Conservation (phyloP, 2,888 invertebrate species). For the Harpalus rufipes region DNA sequence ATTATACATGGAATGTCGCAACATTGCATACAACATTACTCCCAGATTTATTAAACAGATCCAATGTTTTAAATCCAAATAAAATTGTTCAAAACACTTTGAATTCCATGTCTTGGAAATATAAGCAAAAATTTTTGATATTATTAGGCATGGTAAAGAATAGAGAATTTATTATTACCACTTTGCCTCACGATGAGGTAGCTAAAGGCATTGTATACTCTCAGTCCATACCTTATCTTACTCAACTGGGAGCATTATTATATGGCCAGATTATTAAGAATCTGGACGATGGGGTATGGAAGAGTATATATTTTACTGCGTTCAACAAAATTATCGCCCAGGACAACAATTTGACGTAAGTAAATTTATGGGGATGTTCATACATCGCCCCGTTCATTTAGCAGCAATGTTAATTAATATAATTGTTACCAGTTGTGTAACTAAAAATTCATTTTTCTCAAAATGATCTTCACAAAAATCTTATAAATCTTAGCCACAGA, state of each 20-base stretch:
- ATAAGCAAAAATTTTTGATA: constrained; percentile 45
- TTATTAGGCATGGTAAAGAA: constrained; percentile 10
- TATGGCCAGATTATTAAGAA: constrained; percentile 1
- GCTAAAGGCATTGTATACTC: constrained; percentile 10
- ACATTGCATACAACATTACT: background rate
- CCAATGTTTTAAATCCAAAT: background rate
- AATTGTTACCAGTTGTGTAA: too few species aligned
- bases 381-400: too few species aligned
- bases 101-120: constrained; percentile 34
- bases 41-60: background rate
- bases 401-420: too few species aligned
- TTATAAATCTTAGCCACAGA: too few species aligned
- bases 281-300: background rate
- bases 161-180: background rate
- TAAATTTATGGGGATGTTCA: too few species aligned
- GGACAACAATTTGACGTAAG: background rate
- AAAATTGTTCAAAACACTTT: background rate
- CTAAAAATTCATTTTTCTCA: too few species aligned
- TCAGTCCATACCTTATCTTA: constrained; percentile 18
- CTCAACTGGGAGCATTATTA: background rate
- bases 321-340: background rate
- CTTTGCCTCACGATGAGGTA: constrained; percentile 30
- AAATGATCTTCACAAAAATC: too few species aligned
- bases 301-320: background rate
- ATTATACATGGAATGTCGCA: background rate